A percentile compares a stretch with the other conserved stretches of the same genome.
phyloP scores from a whole-genome alignment of 2,113 vertebrate species.

The Globicephala melas region DNA sequence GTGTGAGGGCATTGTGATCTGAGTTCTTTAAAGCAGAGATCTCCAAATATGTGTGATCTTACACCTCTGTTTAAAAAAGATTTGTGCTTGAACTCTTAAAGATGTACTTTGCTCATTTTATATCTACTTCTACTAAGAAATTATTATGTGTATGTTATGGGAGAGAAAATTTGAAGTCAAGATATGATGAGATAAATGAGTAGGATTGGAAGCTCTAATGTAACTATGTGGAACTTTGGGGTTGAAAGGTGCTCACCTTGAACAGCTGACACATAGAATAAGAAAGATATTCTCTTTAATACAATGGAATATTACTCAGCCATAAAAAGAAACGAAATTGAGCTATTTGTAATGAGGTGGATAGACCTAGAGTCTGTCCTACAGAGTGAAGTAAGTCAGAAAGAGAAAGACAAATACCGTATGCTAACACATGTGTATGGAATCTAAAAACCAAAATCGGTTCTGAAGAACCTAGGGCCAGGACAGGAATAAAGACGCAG shows the following conservation, averaged over 20 bases:
- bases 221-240: neutral
- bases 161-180: neutral
- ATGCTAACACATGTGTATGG: too few species aligned
- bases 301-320: too few species aligned
- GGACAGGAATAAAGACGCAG: too few species aligned
- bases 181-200: neutral
- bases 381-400: too few species aligned
- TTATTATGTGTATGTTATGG: neutral
- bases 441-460: too few species aligned
- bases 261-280: neutral
- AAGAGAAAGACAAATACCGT: too few species aligned
- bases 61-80: neutral
- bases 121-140: neutral
- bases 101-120: neutral
- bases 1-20: neutral
- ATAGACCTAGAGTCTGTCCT: too few species aligned
- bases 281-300: neutral
- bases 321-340: too few species aligned
- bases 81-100: neutral
- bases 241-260: neutral
- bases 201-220: neutral
- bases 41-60: neutral
- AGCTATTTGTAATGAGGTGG: too few species aligned
- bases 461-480: too few species aligned
- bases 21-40: constrained; percentile 9